These are phyloP conservation scores for Vulpes vulpes DNA, from an alignment of 2,113 vertebrate species.

Conservation along the genomic window DNA sequence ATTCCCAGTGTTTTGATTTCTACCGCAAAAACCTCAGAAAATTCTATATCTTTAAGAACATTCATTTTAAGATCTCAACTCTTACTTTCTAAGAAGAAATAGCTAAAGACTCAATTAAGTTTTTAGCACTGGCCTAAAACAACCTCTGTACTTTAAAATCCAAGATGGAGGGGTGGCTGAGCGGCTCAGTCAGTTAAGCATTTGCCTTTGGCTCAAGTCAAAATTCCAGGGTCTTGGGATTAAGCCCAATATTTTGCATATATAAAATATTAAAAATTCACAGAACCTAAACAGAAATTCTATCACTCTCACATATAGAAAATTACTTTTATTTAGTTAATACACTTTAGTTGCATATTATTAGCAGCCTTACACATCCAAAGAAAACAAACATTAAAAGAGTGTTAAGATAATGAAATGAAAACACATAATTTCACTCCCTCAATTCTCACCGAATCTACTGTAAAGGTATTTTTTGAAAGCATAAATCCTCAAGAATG, in stretches of 20 bases:
- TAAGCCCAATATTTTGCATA: background rate
- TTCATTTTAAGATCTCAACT: conserved; percentile 49
- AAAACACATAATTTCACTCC: background rate
- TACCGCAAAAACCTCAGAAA: conserved; percentile 65
- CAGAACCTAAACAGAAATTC: conserved; percentile 25
- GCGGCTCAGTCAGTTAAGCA: background rate
- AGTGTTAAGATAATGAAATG: background rate
- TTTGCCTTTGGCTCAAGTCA: background rate
- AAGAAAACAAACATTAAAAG: background rate
- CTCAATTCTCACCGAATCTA: conserved; percentile 42
- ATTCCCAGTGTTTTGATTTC: conserved; percentile 38
- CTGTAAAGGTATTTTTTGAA: background rate
- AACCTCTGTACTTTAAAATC: conserved; percentile 10
- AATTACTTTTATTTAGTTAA: background rate
- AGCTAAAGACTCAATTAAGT: background rate
- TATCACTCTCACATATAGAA: background rate
- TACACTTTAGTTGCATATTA: background rate
- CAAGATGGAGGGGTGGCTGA: background rate
- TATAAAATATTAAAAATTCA: conserved; percentile 51
- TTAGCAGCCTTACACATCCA: background rate
- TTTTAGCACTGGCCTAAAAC: conserved; percentile 37
- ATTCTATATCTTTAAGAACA: background rate
- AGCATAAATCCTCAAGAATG: background rate
- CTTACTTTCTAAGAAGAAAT: conserved; percentile 9
- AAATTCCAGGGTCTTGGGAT: background rate